These are phyloP conservation scores for Oncorhynchus gorbuscha DNA, from an alignment of 2,113 vertebrate species.

Conservation along the genomic window DNA sequence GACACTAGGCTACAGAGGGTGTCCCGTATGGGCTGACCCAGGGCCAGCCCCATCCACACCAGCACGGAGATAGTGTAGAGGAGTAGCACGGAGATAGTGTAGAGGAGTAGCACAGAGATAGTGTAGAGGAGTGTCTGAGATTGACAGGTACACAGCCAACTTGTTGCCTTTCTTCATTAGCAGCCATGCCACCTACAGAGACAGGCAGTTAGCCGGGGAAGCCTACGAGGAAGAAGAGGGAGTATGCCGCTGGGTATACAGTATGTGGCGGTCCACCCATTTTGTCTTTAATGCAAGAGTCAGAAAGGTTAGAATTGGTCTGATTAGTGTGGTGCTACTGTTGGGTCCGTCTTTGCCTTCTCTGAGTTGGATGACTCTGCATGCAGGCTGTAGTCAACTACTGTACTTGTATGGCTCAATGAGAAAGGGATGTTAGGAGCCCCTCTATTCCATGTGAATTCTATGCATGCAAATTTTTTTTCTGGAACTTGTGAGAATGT, in stretches of 20 bases:
- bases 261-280: conserved; percentile 30
- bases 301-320: not conserved
- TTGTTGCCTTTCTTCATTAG: conserved; percentile 80
- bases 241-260: conserved; percentile 72
- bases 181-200: conserved; percentile 80
- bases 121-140: conserved; percentile 82
- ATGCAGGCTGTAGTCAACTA: not conserved
- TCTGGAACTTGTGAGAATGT: not conserved
- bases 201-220: conserved; percentile 83
- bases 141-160: conserved; percentile 78
- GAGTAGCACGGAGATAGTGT: too few species aligned
- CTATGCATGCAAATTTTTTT: not conserved
- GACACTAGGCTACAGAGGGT: conserved; percentile 77
- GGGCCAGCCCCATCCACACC: conserved; percentile 81
- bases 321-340: not conserved
- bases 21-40: conserved; percentile 60
- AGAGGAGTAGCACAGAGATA: conserved; percentile 66
- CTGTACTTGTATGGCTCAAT: too few species aligned
- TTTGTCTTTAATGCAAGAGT: not conserved
- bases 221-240: conserved; percentile 78
- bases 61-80: conserved; percentile 41
- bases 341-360: not conserved
- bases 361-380: not conserved
- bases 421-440: not conserved
- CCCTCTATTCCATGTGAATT: not conserved